Conservation (phyloP, 2,888 invertebrate genomes). For the Ennomos erosarius region DNA sequence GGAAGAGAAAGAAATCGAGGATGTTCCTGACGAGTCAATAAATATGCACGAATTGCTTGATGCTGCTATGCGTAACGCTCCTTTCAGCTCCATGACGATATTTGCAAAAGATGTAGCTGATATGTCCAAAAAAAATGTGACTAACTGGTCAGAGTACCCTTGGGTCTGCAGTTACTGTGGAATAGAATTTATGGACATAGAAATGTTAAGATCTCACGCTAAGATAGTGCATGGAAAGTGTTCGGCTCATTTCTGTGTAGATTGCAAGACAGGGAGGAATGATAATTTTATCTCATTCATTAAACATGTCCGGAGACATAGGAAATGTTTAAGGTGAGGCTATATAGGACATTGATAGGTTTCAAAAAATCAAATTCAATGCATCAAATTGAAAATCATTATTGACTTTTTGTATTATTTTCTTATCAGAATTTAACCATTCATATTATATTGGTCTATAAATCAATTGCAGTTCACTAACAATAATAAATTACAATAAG, state of each 20-base stretch:
- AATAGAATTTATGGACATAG: constrained; percentile 69
- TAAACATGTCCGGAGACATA: constrained; percentile 87
- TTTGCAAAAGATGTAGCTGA: constrained; percentile 68
- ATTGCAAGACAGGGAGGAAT: constrained; percentile 86
- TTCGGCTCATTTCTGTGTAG: constrained; percentile 87
- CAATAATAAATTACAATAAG: too few relatives aligned
- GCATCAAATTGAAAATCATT: too few relatives aligned
- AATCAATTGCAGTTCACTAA: too few relatives aligned
- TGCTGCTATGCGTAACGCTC: constrained; percentile 60
- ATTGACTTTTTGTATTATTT: too few relatives aligned
- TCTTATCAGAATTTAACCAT: too few relatives aligned
- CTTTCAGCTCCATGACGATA: constrained; percentile 58
- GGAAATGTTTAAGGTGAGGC: constrained; percentile 83
- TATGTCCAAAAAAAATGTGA: constrained; percentile 53
- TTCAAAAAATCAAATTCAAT: too few relatives aligned
- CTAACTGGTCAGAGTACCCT: constrained; percentile 71
- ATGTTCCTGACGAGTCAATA: constrained; percentile 37
- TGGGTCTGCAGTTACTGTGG: constrained; percentile 75
- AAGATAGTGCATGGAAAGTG: constrained; percentile 86
- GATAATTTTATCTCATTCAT: constrained; percentile 87
- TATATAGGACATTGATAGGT: not conserved
- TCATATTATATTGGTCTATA: too few relatives aligned
- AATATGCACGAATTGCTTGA: constrained; percentile 70
- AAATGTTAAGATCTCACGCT: constrained; percentile 85
- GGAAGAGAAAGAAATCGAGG: constrained; percentile 54